Evolutionary conservation across 2,888 invertebrate species (phyloP), one percentile per base, ranked within the genome.

Genomic region (Globia sparganii): DNA sequence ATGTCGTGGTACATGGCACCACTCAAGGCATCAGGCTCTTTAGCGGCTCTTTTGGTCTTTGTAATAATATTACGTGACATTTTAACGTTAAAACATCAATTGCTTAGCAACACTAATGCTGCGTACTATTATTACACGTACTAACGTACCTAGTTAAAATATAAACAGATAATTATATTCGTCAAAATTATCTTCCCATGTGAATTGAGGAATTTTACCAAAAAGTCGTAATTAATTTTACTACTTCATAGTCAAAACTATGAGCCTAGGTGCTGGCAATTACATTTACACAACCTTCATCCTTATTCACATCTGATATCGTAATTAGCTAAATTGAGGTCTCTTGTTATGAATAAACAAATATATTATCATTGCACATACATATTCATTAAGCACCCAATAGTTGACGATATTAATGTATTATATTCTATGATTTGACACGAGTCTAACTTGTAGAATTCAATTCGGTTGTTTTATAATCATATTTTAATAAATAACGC

Each of bases 401-500:
- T 91, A 92, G 86, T 87, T 88, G 88, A 87, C 87, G 85, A 87
- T 92, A 93, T 94, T 93, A 92, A 93, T 94, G 91, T 91, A 88
- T 91, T 90, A 91, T 91, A 91, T 88, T 91, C 91, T 87, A 88
- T 91, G 89, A 90, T 93, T 92, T 93, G 93, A 94, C 93, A 92
- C 86, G 91, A 91, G 90, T 90, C 91, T 90, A 87, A 90, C 91
- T 93, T 91, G 89, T 90, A 91, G 91, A 92, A 93, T 94, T 93
- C 92, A 93, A 89, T 93, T 92, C 80, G 91, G 92, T 93, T 94
- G 90, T 94, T 94, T 94, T 94, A 94, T 92, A 93, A 93, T 93
- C 89, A 94, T 94, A 96, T 96, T 96, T 96, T 95, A 94, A 96
- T 96, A 96, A 95, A 96, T 95, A 95, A 94, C 92, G 91, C 95